These are phyloP conservation scores for Patiria miniata DNA, from an alignment of 35 echinoderm and acorn worm genomes.

Conservation along the genomic window DNA sequence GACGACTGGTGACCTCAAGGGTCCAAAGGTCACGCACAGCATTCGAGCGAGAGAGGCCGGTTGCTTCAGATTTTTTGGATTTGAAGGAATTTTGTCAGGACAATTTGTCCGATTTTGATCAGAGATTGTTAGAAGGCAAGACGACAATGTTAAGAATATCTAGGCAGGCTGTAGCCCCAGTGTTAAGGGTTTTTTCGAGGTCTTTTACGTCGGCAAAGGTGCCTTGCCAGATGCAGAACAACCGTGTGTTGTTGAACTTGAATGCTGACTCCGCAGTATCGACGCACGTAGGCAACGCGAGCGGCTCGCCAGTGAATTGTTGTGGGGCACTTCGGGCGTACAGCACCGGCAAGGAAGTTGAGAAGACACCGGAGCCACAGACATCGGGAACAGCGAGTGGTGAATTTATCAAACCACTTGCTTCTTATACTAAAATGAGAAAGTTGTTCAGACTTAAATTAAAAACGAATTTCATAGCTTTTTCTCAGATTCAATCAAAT, in stretches of 20 bases:
- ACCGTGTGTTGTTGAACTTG: too few species aligned
- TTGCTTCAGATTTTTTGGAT: not conserved
- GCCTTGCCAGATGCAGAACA: too few species aligned
- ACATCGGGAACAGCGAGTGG: not conserved
- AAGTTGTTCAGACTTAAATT: too few species aligned
- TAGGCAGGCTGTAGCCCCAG: not conserved
- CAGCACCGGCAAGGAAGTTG: not conserved
- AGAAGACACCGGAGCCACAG: not conserved
- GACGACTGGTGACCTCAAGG: not conserved
- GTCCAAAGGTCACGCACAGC: not conserved
- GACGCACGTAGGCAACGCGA: too few species aligned
- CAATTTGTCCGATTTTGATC: too few species aligned
- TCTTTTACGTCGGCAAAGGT: not conserved
- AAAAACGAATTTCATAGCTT: too few species aligned
- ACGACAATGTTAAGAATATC: not conserved
- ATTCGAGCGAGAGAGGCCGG: not conserved
- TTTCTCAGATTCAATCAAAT: too few species aligned
- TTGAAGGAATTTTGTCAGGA: too few species aligned
- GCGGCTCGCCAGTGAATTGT: not conserved
- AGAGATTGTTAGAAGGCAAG: too few species aligned
- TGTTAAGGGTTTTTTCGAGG: not conserved
- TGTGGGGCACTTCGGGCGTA: not conserved
- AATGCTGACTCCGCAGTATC: too few species aligned
- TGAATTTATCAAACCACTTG: not conserved
- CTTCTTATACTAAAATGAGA: too few species aligned